Evolutionary conservation across 2,888 invertebrate species (phyloP), one percentile per base, ranked within the genome.

Genomic region (Isoperla grammatica): DNA sequence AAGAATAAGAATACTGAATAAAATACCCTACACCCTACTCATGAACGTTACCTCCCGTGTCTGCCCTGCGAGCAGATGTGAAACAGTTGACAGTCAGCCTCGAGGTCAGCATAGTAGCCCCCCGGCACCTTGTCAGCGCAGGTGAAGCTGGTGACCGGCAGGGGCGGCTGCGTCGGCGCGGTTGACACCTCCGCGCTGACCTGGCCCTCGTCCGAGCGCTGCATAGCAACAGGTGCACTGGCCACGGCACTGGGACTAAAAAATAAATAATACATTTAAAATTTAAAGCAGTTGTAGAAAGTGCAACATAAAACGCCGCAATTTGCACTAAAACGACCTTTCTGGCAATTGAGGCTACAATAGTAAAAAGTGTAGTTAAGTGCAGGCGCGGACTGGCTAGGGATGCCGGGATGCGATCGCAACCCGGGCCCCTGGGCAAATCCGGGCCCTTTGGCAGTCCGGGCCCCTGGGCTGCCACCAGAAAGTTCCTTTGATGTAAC

Each of bases 41-140:
- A 8, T 29, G 29, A 6, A 29, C 29, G 4, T 4, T 29, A 69
- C 70, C 65, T 69, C 53, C 68, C 66, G 48, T 69, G 65, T 56
- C 67, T 65, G 42, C 69, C 71, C 61, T 69, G 69, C 1, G 71
- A 69, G 63, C 73, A 73, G 60, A 73, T 72, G 61, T 72, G 72
- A 63, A 72, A 73, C n/a, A 71, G 67, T 48, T 67, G 67, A 57
- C 73, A 73, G 56, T 70, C 71, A 15, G 69, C 67, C 59, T 71
- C 69, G 4, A 68, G 65, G 58, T 73, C 73, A 4, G 73, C 73
- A 62, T 73, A 73, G 61, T 71, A 71, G 11, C 73, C 72, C 8
- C 73, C 73, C 20, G 68, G 68, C 54, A 72, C 67, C 65, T 72
- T 72, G 35, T 67, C 70, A 23, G 63, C 65, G 62, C 73, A 73